Conservation (phyloP, 2,888 invertebrate genomes). For the Fragum whitleyi region DNA sequence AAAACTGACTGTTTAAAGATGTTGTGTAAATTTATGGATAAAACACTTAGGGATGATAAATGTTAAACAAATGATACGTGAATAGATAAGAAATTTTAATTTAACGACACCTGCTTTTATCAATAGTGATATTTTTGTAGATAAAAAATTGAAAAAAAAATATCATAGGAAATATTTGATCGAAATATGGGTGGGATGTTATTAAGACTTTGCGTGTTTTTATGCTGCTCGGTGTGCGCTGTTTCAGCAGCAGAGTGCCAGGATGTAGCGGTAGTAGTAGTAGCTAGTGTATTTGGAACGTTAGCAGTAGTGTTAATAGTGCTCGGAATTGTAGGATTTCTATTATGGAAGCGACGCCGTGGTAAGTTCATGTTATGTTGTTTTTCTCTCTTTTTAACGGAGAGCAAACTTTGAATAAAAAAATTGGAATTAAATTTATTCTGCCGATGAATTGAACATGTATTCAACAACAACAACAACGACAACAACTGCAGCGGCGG, state of each 20-base stretch:
- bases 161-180: neutral
- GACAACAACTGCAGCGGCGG: too few relatives aligned
- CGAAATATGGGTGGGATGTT: conserved; percentile 1
- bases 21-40: conserved; percentile 1
- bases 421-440: too few relatives aligned
- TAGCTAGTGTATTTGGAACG: conserved; percentile 74
- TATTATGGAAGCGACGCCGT: conserved; percentile 66
- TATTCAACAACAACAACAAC: too few relatives aligned
- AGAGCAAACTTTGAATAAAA: too few relatives aligned
- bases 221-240: neutral
- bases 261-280: conserved; percentile 71
- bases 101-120: conserved; percentile 1
- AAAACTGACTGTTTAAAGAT: neutral
- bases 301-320: conserved; percentile 72
- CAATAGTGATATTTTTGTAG: conserved; percentile 9
- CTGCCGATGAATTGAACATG: too few relatives aligned
- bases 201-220: conserved; percentile 9
- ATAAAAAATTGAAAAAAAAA: neutral
- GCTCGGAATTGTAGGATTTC: conserved; percentile 68
- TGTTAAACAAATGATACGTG: conserved; percentile 5
- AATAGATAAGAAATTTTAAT: conserved; percentile 18
- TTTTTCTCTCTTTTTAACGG: neutral
- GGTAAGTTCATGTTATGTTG: conserved; percentile 56
- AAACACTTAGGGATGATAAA: neutral
- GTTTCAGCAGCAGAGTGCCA: conserved; percentile 48